Evolutionary conservation across 2,113 vertebrate genomes (phyloP), one percentile per base, ranked within the genome.

Genomic region (Poicephalus gulielmi): DNA sequence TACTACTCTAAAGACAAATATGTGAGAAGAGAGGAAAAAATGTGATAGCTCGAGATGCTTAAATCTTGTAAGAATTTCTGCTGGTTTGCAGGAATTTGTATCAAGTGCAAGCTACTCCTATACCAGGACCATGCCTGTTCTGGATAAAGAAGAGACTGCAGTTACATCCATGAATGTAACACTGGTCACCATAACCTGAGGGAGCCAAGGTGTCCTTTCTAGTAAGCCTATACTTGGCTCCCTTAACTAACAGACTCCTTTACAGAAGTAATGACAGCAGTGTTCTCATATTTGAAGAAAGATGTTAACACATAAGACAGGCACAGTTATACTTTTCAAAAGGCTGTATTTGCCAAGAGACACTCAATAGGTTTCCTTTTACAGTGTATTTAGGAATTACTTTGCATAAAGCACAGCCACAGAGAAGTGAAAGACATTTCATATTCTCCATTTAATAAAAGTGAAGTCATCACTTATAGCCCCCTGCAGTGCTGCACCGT

Each of bases 371-470:
- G n/a, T 75, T 80, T 81, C 18, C 49, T 64, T 94, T 92, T 17
- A 81, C 67, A 71, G 52, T 2, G 1, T 17, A 44, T 73, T 78
- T 52, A 79, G 28, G 39, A 83, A n/a, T 44, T 71, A 39, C 27
- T 57, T 9, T 60, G 46, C 52, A 78, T 43, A 92, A 81, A 84
- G 47, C 12, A 69, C 27, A 76, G 47, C n/a, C 73, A 83, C 1
- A 2, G 63, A 81, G 39, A 91, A 89, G 43, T 18, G 13, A 84
- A 94, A 84, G 22, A 23, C 25, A 69, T 60, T 82, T 89, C 24
- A 75, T 43, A 55, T 27, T 86, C 50, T 83, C 64, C 47, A 55
- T 67, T 83, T 71, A 73, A 75, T 84, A 84, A 84, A 55, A 83
- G 28, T 3, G 4, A 89, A 94, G 28, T 43, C 44, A 91, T 24